phyloP scores from a whole-genome alignment of 2,113 vertebrate genomes.

The Chlamydotis undulata region DNA sequence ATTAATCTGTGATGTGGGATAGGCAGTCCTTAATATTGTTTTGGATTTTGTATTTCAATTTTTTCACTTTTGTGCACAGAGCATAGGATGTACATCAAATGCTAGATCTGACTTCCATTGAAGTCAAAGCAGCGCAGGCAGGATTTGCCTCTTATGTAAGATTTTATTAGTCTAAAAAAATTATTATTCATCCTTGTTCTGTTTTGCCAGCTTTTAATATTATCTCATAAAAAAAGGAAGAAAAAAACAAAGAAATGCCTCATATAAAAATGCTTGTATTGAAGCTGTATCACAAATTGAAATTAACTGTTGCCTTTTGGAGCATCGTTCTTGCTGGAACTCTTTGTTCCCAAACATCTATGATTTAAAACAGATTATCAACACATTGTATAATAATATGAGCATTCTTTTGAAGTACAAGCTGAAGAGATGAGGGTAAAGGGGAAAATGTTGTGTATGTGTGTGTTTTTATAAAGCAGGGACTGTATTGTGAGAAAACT shows the following conservation, averaged over 20 bases:
- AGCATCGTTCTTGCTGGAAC: constrained; percentile 11
- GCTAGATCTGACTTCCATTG: neutral
- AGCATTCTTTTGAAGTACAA: neutral
- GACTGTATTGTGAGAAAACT: constrained; percentile 8
- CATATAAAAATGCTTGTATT: constrained; percentile 10
- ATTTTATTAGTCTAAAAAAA: neutral
- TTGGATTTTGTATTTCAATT: neutral
- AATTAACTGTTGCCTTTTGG: constrained; percentile 43
- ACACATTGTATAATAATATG: neutral
- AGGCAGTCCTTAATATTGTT: neutral
- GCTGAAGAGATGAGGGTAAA: neutral
- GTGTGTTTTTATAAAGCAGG: neutral
- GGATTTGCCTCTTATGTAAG: neutral
- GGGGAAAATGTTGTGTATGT: neutral
- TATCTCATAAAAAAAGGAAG: neutral
- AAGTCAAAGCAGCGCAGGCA: neutral
- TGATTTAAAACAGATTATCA: constrained; percentile 12
- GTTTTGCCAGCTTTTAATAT: constrained; percentile 6
- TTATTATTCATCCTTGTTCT: neutral
- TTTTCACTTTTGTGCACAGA: neutral
- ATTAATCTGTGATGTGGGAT: neutral
- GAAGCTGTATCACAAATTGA: constrained; percentile 21
- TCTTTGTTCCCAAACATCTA: constrained; percentile 48
- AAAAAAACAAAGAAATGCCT: neutral
- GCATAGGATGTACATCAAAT: neutral